A percentile compares a stretch with the other conserved stretches of the same genome.
These are phyloP conservation scores for Trididemnum miniatum DNA, from an alignment of 23 tunicate species.

Conservation along the genomic window DNA sequence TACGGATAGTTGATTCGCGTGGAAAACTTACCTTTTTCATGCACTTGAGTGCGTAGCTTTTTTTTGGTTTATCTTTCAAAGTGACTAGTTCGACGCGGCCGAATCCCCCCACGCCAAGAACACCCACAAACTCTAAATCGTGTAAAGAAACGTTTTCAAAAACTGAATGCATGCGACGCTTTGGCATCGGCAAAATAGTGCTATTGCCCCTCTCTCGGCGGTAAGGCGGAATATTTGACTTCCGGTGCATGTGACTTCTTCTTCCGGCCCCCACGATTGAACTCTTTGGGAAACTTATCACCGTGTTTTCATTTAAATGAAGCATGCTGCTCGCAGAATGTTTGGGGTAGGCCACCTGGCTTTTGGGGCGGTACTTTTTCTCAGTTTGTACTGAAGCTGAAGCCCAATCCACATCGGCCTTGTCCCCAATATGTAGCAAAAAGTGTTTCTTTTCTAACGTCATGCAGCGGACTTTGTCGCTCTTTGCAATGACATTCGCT, in stretches of 20 bases:
- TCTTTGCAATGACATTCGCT: conserved; percentile 67
- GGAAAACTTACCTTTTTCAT: conserved; percentile 78
- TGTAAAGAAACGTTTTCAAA: conserved; percentile 39
- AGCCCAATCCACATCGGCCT: conserved; percentile 42
- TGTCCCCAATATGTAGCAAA: conserved; percentile 64
- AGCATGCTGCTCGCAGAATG: neutral
- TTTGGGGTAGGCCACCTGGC: conserved; percentile 11
- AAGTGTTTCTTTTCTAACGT: conserved; percentile 83
- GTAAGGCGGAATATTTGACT: neutral
- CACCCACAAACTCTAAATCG: conserved; percentile 74
- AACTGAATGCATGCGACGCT: conserved; percentile 24
- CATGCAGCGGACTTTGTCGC: conserved; percentile 64
- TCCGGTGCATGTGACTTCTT: neutral
- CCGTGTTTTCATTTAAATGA: neutral
- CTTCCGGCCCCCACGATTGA: neutral
- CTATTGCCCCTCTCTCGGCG: neutral
- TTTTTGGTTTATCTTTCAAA: conserved; percentile 28
- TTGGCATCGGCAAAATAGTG: conserved; percentile 25
- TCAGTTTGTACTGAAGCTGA: neutral
- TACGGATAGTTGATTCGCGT: too few relatives aligned
- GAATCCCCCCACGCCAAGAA: conserved; percentile 94
- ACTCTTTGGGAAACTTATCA: neutral
- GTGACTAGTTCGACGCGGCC: conserved; percentile 89
- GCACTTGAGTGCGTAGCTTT: conserved; percentile 89
- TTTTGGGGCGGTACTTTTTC: neutral